Percentiles rank a stretch among this genome's conserved stretches.
Evolutionary conservation across 2,113 vertebrate species (phyloP).

Genomic region (Rattus rattus): DNA sequence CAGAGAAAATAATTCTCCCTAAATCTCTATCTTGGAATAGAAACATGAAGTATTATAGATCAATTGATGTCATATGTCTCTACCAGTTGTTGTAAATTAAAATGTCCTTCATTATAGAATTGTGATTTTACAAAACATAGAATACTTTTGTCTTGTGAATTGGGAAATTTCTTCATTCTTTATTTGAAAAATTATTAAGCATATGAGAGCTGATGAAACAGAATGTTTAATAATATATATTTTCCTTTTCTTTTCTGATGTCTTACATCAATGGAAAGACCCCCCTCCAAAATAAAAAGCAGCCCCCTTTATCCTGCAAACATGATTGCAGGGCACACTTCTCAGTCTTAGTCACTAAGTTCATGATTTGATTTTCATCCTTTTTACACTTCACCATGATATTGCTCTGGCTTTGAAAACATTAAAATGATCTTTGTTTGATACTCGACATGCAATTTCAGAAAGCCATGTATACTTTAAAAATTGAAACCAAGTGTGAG

Average conservation of each 20-base stretch:
- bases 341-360: constrained; percentile 65
- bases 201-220: constrained; percentile 9
- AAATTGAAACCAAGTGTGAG: background rate
- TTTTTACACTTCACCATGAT: constrained; percentile 64
- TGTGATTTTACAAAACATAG: constrained; percentile 49
- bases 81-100: constrained; percentile 50
- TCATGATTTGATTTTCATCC: constrained; percentile 73
- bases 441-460: constrained; percentile 66
- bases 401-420: constrained; percentile 66
- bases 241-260: constrained; percentile 55
- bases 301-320: constrained; percentile 11
- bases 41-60: constrained; percentile 52
- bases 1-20: constrained; percentile 42
- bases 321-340: constrained; percentile 53
- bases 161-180: background rate
- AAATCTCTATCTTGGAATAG: background rate
- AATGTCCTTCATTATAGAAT: constrained; percentile 49
- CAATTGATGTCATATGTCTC: constrained; percentile 31
- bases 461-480: constrained; percentile 37
- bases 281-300: background rate
- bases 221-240: constrained; percentile 52
- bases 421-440: constrained; percentile 67
- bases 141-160: constrained; percentile 49
- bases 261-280: constrained; percentile 46
- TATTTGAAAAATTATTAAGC: constrained; percentile 64